phyloP scores from a whole-genome alignment of 2,888 invertebrate species.

The Tridacna crocea region DNA sequence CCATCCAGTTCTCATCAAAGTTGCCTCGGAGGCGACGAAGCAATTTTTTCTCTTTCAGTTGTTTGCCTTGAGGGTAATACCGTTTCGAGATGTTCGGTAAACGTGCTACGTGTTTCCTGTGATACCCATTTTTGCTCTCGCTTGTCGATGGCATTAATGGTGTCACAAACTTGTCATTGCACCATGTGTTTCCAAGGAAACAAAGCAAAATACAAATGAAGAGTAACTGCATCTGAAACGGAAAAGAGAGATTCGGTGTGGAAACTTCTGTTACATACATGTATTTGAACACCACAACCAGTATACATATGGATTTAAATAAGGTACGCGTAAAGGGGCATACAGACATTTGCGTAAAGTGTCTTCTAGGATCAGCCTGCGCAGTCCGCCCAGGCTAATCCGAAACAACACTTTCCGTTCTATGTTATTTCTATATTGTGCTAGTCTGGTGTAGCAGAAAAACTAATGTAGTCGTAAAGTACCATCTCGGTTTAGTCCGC shows the following conservation, averaged over 20 bases:
- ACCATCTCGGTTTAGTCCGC: too few species aligned
- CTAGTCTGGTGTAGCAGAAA: too few species aligned
- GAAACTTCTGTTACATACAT: too few species aligned
- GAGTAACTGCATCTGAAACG: slow-evolving; percentile 14
- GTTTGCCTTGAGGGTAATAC: slow-evolving; percentile 51
- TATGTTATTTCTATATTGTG: too few species aligned
- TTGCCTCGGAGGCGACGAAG: slow-evolving; percentile 51
- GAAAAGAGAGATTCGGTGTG: not conserved
- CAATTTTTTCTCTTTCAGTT: slow-evolving; percentile 55
- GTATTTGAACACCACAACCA: too few species aligned
- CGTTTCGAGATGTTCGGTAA: slow-evolving; percentile 24
- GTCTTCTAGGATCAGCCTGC: too few species aligned
- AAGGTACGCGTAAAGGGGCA: too few species aligned
- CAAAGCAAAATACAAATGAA: not conserved
- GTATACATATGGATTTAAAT: too few species aligned
- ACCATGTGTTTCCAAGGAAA: not conserved
- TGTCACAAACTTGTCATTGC: not conserved
- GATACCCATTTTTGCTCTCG: not conserved
- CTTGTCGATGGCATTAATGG: not conserved
- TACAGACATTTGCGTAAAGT: too few species aligned
- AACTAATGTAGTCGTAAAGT: too few species aligned
- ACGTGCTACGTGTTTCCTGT: not conserved
- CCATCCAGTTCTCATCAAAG: slow-evolving; percentile 64
- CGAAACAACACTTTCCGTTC: too few species aligned
- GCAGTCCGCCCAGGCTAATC: too few species aligned